A percentile compares a stretch with the other conserved stretches of the same genome.
Conservation (phyloP, 2,113 vertebrate genomes). For the Osmerus eperlanus region DNA sequence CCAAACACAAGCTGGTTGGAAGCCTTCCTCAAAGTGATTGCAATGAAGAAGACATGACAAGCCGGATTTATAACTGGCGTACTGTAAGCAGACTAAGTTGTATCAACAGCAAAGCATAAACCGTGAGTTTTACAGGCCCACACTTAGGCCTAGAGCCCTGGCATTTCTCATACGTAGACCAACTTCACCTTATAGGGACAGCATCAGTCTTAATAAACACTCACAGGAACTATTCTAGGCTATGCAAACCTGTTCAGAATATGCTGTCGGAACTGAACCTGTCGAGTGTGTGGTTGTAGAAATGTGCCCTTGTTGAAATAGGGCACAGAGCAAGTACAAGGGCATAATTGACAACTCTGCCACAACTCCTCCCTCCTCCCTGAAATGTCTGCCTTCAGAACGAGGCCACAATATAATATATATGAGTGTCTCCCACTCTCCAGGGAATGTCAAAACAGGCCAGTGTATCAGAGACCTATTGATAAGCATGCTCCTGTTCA, state of each 20-base stretch:
- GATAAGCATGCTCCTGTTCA: conserved; percentile 42
- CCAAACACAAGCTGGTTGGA: neutral
- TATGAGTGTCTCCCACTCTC: conserved; percentile 35
- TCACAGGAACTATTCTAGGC: neutral
- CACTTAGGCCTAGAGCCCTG: conserved; percentile 31
- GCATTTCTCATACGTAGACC: conserved; percentile 31
- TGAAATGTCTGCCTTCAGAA: conserved; percentile 42
- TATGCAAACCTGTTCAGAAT: neutral
- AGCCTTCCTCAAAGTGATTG: neutral
- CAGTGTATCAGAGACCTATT: conserved; percentile 42
- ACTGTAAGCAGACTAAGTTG: conserved; percentile 14
- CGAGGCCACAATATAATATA: conserved; percentile 37
- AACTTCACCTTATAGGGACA: conserved; percentile 46
- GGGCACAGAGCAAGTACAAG: conserved; percentile 26
- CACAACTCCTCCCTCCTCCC: neutral
- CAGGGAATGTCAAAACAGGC: conserved; percentile 52
- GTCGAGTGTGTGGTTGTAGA: neutral
- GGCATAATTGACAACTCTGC: conserved; percentile 16
- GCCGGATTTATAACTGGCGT: conserved; percentile 23
- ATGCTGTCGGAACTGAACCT: neutral
- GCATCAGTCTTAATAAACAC: neutral
- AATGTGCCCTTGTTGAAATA: conserved; percentile 18
- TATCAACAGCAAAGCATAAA: conserved; percentile 41
- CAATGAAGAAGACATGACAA: neutral
- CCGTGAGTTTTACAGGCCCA: conserved; percentile 28